Evolutionary conservation across 1,140 invertebrate species (phyloP), one percentile per base, ranked within the genome.

Genomic region (Antheraea pernyi): DNA sequence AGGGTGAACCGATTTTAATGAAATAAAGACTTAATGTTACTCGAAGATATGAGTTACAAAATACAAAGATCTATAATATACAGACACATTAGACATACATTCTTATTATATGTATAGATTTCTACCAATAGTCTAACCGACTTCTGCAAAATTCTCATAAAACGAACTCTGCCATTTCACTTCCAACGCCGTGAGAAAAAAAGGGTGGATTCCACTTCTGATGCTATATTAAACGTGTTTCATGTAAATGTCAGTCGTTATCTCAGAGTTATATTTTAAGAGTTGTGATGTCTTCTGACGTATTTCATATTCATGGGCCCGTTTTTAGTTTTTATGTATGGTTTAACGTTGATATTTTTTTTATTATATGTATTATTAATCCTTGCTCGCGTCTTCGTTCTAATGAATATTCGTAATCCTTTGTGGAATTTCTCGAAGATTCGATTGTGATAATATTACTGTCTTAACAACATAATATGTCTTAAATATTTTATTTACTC

Each of bases 181-280:
- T 78, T 79, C 80, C 74, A 79, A 73, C 65, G 75, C 39, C 76
- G 81, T 83, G 84, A 84, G 79, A 84, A 84, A 83, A 83, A 83
- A 78, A 42, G 63, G 67, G 73, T 80, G 80, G 85, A 80, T 84
- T 79, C 46, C 46, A 70, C 66, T 73, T 70, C 72, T 19, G 67
- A 62, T 67, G 76, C 68, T 65, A 81, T 85, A 84, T 84, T 85
- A 84, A 84, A 85, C 13, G 84, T 87, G 82, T 87, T 87, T 81
- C 79, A 87, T 84, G 83, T 81, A 84, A 85, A 85, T 87, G 80
- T 75, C 61, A 77, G 73, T 65, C 73, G 76, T 82, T 84, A 53
- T 67, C 62, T 60, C 22, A 68, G 46, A 16, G 78, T 76, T 76
- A 78, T 85, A 85, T 81, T 84, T 81, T 73, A 53, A 84, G 76